phyloP scores from a whole-genome alignment of 1,140 invertebrate genomes.

The Calephelis nemesis region DNA sequence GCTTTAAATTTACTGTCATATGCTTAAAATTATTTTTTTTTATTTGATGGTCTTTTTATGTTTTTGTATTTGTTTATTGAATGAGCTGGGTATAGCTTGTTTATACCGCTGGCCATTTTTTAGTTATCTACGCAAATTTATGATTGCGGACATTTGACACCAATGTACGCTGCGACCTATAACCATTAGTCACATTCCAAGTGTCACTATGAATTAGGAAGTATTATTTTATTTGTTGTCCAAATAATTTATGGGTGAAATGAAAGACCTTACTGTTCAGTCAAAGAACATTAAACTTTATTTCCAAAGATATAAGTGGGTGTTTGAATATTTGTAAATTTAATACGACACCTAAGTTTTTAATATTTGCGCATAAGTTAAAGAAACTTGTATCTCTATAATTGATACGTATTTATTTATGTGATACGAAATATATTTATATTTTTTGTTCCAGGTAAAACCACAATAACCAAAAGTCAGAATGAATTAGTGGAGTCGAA shows the following conservation, averaged over 20 bases:
- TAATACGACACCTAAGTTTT: no score
- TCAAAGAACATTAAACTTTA: background rate
- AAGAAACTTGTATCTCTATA: no score
- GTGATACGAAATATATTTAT: conserved; percentile 8
- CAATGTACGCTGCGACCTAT: background rate
- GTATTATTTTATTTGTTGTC: conserved; percentile 4
- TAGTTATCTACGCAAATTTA: background rate
- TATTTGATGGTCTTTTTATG: no score
- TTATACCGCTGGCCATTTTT: background rate
- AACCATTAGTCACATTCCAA: background rate
- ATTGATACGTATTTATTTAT: conserved; percentile 13
- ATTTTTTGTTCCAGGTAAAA: background rate
- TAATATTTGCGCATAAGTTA: no score
- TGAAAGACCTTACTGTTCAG: background rate
- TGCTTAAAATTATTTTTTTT: no score
- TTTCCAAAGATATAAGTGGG: no score
- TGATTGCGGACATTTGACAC: background rate
- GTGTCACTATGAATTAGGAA: conserved; percentile 9
- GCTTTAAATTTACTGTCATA: no score
- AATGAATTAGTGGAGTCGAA: background rate
- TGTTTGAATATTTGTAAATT: no score
- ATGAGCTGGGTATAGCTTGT: background rate
- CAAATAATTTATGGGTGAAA: background rate
- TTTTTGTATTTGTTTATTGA: no score
- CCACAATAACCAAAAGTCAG: background rate